Evolutionary conservation across 2,888 invertebrate genomes (phyloP), one percentile per base, ranked within the genome.

Genomic region (Hirtodrosophila alboralis): DNA sequence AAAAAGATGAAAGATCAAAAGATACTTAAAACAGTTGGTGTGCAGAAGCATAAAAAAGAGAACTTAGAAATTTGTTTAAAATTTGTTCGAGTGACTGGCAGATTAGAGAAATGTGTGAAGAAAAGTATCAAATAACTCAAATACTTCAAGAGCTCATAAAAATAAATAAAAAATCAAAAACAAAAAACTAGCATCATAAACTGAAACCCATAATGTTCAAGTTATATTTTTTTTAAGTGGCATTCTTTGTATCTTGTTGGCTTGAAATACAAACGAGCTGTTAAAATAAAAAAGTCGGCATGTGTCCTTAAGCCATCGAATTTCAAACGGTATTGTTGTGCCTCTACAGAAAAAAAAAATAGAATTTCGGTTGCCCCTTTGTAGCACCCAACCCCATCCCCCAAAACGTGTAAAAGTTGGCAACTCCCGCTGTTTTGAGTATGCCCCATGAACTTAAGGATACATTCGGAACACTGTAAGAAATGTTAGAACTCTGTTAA

Each of bases 281-380:
- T 85, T 85, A 62, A 83, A 83, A 66, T 79, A 85, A 85, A 79
- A 79, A 83, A 70, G 59, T 36, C 85, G 49, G 75, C 84, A 72
- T 85, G 83, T 41, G 79, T 85, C 84, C 76, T 78, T 67, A 28
- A 40, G 44, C 38, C 38, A 34, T 34, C 40, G 36, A 37, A 54
- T 61, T 74, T 60, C 45, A 70, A 74, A 65, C 52, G 36, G 44
- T 47, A 64, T 64, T 69, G 64, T 68, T 56, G 27, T 49, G 16
- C 8, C 3, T 23, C 2, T 14, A 13, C 27, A 31, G 12, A 6
- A 21, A 48, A n/a, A n/a, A n/a, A n/a, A n/a, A n/a, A n/a, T n/a
- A n/a, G 47, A 37, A 40, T 49, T 27, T 21, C 12, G 18, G 21
- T 10, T 26, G 7, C 14, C 12, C 12, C 12, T 12, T n/a, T n/a